These are phyloP conservation scores for Hormaphis cornu DNA, from an alignment of 1,140 invertebrate genomes.

Conservation along the genomic window DNA sequence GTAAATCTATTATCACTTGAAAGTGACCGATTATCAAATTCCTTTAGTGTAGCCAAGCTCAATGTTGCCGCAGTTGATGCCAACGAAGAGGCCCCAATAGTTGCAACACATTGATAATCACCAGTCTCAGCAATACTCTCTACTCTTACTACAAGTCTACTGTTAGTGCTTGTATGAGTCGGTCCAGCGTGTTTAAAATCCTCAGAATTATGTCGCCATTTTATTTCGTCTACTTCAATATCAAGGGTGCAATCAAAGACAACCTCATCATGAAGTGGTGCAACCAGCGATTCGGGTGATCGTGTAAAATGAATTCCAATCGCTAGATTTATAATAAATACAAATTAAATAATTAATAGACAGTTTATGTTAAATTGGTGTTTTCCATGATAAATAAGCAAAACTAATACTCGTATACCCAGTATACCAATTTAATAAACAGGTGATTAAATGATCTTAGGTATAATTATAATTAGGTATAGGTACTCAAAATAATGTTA, in stretches of 20 bases:
- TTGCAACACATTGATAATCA: constrained; percentile 63
- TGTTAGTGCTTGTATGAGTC: constrained; percentile 29
- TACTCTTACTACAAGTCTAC: constrained; percentile 37
- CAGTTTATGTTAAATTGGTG: too few relatives aligned
- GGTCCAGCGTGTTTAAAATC: background rate
- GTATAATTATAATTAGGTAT: too few relatives aligned
- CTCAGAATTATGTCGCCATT: constrained; percentile 54
- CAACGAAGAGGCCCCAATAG: constrained; percentile 57
- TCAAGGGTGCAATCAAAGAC: constrained; percentile 68
- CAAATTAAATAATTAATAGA: too few relatives aligned
- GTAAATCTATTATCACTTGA: constrained; percentile 41
- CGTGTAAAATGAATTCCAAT: constrained; percentile 45
- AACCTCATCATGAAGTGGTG: constrained; percentile 65
- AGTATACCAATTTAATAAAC: too few relatives aligned
- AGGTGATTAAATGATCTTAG: too few relatives aligned
- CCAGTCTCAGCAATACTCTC: constrained; percentile 41
- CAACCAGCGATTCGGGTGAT: constrained; percentile 61
- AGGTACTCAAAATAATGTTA: too few relatives aligned
- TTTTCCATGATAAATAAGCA: too few relatives aligned
- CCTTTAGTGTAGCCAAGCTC: constrained; percentile 55
- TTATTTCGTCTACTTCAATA: constrained; percentile 60
- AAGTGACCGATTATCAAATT: constrained; percentile 44
- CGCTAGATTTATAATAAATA: constrained; percentile 39
- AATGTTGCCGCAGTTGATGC: constrained; percentile 65
- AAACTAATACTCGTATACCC: too few relatives aligned